Conservation (phyloP, 2,113 vertebrate genomes). For the Macrotus californicus region DNA sequence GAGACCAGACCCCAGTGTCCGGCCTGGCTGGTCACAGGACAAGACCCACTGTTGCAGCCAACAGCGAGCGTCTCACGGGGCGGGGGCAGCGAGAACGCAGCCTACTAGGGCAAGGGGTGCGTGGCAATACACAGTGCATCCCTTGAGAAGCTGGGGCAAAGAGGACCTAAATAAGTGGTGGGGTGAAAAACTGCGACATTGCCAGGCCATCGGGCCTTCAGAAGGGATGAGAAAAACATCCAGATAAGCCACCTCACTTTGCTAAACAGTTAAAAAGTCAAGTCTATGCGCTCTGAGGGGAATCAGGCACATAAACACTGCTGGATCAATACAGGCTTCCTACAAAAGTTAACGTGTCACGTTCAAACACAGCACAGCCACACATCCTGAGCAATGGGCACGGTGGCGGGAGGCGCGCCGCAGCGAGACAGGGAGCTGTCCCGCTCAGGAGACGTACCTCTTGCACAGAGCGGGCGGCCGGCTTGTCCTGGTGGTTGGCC, state of each 20-base stretch:
- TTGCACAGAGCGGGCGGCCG: constrained; percentile 91
- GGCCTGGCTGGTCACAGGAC: neutral
- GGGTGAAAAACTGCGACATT: constrained; percentile 7
- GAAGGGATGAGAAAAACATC: neutral
- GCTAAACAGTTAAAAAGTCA: constrained; percentile 43
- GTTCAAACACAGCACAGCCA: neutral
- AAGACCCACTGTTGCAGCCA: neutral
- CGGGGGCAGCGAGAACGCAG: neutral
- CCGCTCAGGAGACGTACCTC: constrained; percentile 84
- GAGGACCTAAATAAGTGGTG: neutral
- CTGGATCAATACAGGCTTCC: constrained; percentile 33
- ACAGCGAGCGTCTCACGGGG: neutral
- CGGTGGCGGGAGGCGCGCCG: neutral
- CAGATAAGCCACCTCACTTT: constrained; percentile 8
- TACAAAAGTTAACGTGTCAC: neutral
- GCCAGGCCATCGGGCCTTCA: neutral
- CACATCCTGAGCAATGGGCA: neutral
- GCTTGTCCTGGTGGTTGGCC: constrained; percentile 99
- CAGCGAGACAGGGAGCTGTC: neutral
- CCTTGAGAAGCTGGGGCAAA: neutral
- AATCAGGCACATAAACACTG: neutral
- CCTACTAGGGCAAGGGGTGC: neutral
- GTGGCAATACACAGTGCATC: fast-evolving
- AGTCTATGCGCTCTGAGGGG: constrained; percentile 33
- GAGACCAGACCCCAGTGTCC: neutral